Percentiles rank a stretch among this genome's conserved stretches.
phyloP scores from a whole-genome alignment of 2,113 vertebrate genomes.

The Prunella fulvescens region DNA sequence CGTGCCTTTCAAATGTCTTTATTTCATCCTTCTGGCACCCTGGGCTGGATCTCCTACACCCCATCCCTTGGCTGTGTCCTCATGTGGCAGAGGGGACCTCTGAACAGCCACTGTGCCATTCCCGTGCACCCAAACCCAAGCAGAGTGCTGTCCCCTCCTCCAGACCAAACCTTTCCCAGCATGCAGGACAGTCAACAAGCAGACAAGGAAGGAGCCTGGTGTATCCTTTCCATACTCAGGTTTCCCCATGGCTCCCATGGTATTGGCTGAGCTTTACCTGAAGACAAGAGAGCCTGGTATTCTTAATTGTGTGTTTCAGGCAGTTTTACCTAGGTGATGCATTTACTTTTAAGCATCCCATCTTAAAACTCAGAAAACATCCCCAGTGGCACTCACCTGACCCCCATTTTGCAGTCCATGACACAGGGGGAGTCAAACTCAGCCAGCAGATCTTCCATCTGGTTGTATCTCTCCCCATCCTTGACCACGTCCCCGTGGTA shows the following conservation, averaged over 20 bases:
- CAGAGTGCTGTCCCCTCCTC: neutral
- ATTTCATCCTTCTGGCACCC: neutral
- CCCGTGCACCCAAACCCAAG: neutral
- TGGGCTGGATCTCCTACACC: neutral
- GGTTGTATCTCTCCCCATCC: slow-evolving; percentile 95
- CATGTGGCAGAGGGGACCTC: neutral
- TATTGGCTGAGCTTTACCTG: neutral
- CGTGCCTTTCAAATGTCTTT: neutral
- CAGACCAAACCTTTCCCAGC: neutral
- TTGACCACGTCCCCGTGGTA: slow-evolving; percentile 95
- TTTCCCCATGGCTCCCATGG: neutral
- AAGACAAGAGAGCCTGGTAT: neutral
- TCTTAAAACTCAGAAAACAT: neutral
- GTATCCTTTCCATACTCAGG: neutral
- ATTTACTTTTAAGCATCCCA: neutral
- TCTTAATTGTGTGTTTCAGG: neutral
- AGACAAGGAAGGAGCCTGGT: neutral
- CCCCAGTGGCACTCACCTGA: slow-evolving; percentile 77
- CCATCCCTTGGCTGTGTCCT: neutral
- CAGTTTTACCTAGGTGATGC: neutral
- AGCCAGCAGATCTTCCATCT: slow-evolving; percentile 97
- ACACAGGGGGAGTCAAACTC: slow-evolving; percentile 94
- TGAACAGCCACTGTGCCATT: neutral
- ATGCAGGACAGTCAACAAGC: neutral
- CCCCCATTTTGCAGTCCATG: slow-evolving; percentile 99